These are phyloP conservation scores for Catocala fraxini DNA, from an alignment of 2,888 invertebrate genomes.

Conservation along the genomic window DNA sequence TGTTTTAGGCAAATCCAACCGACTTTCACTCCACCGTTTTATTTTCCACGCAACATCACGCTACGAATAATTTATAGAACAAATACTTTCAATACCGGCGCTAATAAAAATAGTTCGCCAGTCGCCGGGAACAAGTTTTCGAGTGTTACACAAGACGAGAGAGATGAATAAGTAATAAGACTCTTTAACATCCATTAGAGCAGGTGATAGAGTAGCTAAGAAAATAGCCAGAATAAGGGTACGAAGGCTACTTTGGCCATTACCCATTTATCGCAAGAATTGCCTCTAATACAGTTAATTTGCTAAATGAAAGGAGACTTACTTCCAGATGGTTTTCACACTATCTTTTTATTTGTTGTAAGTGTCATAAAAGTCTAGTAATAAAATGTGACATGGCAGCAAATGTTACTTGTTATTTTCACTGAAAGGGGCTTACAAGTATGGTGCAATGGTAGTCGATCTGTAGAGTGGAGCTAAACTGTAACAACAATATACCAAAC, in stretches of 20 bases:
- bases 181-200: slow-evolving; percentile 57
- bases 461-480: too few relatives aligned
- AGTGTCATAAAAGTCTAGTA: background rate
- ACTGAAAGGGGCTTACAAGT: background rate
- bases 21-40: too few relatives aligned
- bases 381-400: background rate
- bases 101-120: slow-evolving; percentile 23
- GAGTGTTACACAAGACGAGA: slow-evolving; percentile 35
- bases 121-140: slow-evolving; percentile 19
- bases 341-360: background rate
- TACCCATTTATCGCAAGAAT: slow-evolving; percentile 23
- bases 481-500: too few relatives aligned
- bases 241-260: slow-evolving; percentile 6
- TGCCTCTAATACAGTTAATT: slow-evolving; percentile 26
- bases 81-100: background rate
- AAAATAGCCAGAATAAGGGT: slow-evolving; percentile 30
- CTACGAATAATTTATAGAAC: slow-evolving; percentile 3
- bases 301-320: slow-evolving; percentile 21
- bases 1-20: too few relatives aligned
- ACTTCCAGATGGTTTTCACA: slow-evolving; percentile 1
- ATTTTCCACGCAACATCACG: too few relatives aligned
- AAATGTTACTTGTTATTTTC: background rate
- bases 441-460: too few relatives aligned
- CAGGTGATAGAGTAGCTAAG: slow-evolving; percentile 47
- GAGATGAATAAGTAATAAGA: slow-evolving; percentile 59